Evolutionary conservation across 2,113 vertebrate species (phyloP), one percentile per base, ranked within the genome.

Genomic region (Zootoca vivipara): DNA sequence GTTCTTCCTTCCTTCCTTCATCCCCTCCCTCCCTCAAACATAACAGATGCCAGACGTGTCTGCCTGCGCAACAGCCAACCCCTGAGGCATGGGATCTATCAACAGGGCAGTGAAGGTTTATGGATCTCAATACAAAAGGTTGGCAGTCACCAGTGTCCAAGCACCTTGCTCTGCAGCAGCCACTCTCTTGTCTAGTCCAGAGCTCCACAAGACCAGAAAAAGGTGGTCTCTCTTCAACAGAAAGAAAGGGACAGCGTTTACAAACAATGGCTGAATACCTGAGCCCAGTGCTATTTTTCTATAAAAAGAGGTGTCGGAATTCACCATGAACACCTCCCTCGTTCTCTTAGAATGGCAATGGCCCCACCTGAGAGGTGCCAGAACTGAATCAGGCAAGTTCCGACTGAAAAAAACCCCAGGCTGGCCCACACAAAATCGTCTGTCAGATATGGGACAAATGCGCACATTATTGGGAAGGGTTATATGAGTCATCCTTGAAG

Each of bases 81-180:
- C 75, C 2, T 18, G n/a, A 75, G 38, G 67, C n/a, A 52, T 74
- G 77, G n/a, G 77, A 52, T n/a, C 56, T 74, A 26, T 74, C 77
- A 85, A 5, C 46, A 40, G 35, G 35, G 28, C 28, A 7, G 35
- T 20, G 52, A 85, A 28, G 28, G 15, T 35, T 80, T 64, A 83
- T 89, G 83, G 67, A 81, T 73, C 69, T 81, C n/a, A 67, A 85
- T 78, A 82, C 58, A 82, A 87, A 75, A 46, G 40, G 22, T 22
- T 0, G 8, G 6, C 65, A 65, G 15, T 22, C 26, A 24, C 16
- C 18, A 52, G 4, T 38, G 18, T 74, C 56, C 56, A 13, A 65
- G n/a, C 35, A 73, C 56, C 30, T 24, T 28, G 4, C 35, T 64
- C 67, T 24, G 5, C 33, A 46, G 52, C 28, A 28, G 8, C 26